phyloP scores from a whole-genome alignment of 1,140 invertebrate species.

The Zaprionus nigranus region DNA sequence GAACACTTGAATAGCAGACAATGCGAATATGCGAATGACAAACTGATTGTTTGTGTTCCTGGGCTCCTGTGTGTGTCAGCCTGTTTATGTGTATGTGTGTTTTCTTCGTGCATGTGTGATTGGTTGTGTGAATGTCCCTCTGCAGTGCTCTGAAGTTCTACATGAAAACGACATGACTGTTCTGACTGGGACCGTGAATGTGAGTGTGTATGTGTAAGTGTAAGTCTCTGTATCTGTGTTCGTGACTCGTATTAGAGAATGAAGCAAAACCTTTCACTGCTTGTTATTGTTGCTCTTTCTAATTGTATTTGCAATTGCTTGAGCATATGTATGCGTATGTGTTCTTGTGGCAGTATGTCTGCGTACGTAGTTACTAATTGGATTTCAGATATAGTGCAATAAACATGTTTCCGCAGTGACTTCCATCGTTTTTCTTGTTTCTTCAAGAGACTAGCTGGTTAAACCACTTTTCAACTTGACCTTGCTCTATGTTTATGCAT shows the following conservation, averaged over 20 bases:
- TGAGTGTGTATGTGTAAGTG: conserved; percentile 1
- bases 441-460: not conserved
- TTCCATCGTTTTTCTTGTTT: conserved; percentile 24
- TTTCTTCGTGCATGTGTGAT: conserved; percentile 27
- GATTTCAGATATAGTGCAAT: conserved; percentile 63
- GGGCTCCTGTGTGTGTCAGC: conserved; percentile 23
- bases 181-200: not conserved
- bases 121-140: conserved; percentile 37
- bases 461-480: not conserved
- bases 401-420: conserved; percentile 55
- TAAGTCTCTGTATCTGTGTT: not conserved
- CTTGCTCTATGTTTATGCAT: no score
- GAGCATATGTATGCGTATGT: conserved; percentile 9
- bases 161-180: conserved; percentile 19
- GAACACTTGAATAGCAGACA: conserved; percentile 76
- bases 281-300: conserved; percentile 47
- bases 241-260: conserved; percentile 44
- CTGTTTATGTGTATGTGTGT: conserved; percentile 2
- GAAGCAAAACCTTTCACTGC: conserved; percentile 38
- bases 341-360: conserved; percentile 13
- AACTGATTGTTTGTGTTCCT: conserved; percentile 57
- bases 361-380: conserved; percentile 59
- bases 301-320: conserved; percentile 49
- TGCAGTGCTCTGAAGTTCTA: conserved; percentile 15
- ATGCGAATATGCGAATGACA: conserved; percentile 72